A percentile compares a stretch with the other conserved stretches of the same genome.
These are phyloP conservation scores for Harpegnathos saltator DNA, from an alignment of 1,140 invertebrate genomes.

Conservation along the genomic window DNA sequence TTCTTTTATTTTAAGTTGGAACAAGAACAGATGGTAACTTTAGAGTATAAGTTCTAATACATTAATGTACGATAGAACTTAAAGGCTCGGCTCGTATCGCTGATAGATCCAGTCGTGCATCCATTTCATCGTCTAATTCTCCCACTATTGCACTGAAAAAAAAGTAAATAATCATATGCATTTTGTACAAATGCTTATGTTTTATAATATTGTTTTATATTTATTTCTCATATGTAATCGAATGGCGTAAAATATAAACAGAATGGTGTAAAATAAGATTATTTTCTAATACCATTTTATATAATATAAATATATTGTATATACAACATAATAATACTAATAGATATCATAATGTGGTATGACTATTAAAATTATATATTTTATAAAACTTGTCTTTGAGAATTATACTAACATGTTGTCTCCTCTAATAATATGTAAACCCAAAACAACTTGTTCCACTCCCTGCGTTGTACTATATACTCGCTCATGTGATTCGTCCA, in stretches of 20 bases:
- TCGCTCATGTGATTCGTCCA: constrained; percentile 98
- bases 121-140: constrained; percentile 96
- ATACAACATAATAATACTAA: neutral
- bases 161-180: constrained; percentile 58
- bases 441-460: constrained; percentile 98
- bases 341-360: constrained; percentile 8
- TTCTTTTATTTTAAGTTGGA: constrained; percentile 31
- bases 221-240: constrained; percentile 41
- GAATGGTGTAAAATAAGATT: constrained; percentile 29
- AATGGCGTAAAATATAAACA: constrained; percentile 1
- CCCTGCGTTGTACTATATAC: constrained; percentile 97
- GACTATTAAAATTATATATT: constrained; percentile 8
- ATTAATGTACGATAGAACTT: constrained; percentile 93
- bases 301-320: neutral
- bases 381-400: constrained; percentile 29
- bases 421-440: constrained; percentile 98
- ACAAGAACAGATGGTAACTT: constrained; percentile 24
- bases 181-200: constrained; percentile 7
- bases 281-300: constrained; percentile 26
- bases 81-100: constrained; percentile 96
- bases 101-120: constrained; percentile 93
- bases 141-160: constrained; percentile 93
- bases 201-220: constrained; percentile 25
- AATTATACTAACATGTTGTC: constrained; percentile 94
- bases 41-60: neutral